Conservation (phyloP, 2,797 vertebrate species). For the Chiloscyllium punctatum region DNA sequence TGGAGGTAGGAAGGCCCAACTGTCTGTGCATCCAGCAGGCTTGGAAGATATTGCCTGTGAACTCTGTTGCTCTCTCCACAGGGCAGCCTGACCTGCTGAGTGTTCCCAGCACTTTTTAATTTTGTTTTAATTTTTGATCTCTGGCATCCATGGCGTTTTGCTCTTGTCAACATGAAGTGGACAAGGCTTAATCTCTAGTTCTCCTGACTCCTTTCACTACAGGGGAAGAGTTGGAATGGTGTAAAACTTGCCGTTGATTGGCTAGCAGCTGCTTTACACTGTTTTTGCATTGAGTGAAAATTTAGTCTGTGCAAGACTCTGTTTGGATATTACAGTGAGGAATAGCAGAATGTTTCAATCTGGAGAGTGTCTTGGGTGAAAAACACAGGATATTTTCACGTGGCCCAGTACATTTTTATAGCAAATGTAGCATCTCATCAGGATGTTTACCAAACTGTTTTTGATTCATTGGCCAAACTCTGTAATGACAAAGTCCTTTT, state of each 20-base stretch:
- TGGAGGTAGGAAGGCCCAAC: too few relatives aligned
- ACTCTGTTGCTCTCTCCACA: too few relatives aligned
- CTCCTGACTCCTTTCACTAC: neutral
- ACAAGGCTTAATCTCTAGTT: neutral
- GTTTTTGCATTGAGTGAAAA: neutral
- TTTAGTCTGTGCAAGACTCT: too few relatives aligned
- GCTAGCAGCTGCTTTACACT: neutral
- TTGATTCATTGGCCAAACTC: neutral
- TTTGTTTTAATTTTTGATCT: too few relatives aligned
- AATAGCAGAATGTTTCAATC: neutral
- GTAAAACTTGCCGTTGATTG: neutral
- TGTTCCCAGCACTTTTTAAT: too few relatives aligned
- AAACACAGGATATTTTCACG: neutral
- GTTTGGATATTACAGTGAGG: neutral
- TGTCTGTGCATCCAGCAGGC: too few relatives aligned
- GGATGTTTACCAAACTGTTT: neutral
- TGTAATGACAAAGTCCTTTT: neutral
- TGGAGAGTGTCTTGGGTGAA: neutral
- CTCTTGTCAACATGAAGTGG: too few relatives aligned
- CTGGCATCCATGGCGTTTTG: too few relatives aligned
- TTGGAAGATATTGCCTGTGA: too few relatives aligned
- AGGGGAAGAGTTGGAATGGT: neutral
- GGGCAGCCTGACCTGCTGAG: too few relatives aligned
- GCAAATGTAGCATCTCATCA: neutral
- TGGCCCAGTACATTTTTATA: neutral